Percentiles rank a stretch among this genome's conserved stretches.
Evolutionary conservation across 2,113 vertebrate species (phyloP).

Genomic region (Thalassoma bifasciatum): DNA sequence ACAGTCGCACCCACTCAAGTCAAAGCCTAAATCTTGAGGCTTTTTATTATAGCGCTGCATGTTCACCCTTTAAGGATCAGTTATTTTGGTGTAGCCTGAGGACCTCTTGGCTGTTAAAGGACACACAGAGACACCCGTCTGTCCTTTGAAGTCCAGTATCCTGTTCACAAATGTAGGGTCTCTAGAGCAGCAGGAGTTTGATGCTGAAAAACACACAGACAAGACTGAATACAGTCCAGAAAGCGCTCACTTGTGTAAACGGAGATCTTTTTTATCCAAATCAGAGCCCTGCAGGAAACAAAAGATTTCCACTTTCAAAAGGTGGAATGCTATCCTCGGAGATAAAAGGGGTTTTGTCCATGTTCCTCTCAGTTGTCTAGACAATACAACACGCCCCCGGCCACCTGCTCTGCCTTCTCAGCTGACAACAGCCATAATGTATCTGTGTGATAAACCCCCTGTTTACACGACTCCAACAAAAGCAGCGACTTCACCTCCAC

Average conservation of each 20-base stretch:
- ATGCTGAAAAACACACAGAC: neutral
- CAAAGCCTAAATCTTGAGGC: conserved; percentile 44
- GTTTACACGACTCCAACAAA: conserved; percentile 68
- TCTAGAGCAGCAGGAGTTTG: neutral
- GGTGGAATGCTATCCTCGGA: conserved; percentile 51
- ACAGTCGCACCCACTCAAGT: conserved; percentile 57
- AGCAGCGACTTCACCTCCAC: conserved; percentile 40
- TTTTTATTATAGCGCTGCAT: conserved; percentile 61
- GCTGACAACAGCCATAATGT: conserved; percentile 64
- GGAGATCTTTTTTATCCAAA: conserved; percentile 47
- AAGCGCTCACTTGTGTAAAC: conserved; percentile 21
- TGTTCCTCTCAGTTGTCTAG: conserved; percentile 64
- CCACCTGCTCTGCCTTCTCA: conserved; percentile 78
- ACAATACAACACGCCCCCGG: conserved; percentile 66
- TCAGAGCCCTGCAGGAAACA: conserved; percentile 38
- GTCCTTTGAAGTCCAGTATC: conserved; percentile 67
- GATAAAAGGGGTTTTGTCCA: conserved; percentile 64
- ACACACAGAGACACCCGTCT: conserved; percentile 58
- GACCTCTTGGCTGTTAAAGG: conserved; percentile 56
- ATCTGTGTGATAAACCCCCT: conserved; percentile 64
- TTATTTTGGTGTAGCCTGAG: conserved; percentile 71
- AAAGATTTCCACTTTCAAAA: conserved; percentile 65
- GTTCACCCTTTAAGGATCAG: conserved; percentile 57
- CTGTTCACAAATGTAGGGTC: conserved; percentile 39
- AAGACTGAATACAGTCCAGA: conserved; percentile 7